phyloP scores from a whole-genome alignment of 2,797 vertebrate genomes.

The Tamandua tetradactyla region DNA sequence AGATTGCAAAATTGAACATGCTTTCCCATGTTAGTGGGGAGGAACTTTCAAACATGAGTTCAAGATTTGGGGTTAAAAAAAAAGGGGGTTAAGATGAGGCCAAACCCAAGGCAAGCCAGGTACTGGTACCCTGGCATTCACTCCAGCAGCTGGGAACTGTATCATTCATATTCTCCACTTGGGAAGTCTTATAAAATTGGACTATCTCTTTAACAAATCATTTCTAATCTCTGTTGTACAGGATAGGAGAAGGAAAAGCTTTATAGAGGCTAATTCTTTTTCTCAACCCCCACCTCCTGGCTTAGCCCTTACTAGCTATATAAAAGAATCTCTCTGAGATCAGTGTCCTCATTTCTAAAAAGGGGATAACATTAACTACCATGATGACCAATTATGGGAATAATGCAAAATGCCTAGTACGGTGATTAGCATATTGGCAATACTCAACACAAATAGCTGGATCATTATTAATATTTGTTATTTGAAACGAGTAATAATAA shows the following conservation, averaged over 20 bases:
- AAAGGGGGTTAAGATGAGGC: neutral
- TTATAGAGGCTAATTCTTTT: neutral
- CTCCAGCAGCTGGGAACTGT: neutral
- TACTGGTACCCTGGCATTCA: neutral
- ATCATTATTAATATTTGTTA: neutral
- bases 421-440: neutral
- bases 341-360: slow-evolving; percentile 24
- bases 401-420: neutral
- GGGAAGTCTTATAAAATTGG: neutral
- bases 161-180: neutral
- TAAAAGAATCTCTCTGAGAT: slow-evolving; percentile 11
- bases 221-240: neutral
- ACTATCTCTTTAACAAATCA: neutral
- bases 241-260: neutral
- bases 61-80: neutral
- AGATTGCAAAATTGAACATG: neutral
- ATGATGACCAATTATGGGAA: neutral
- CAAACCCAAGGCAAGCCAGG: neutral
- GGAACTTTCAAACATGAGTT: slow-evolving; percentile 20
- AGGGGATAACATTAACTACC: neutral
- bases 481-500: neutral
- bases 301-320: neutral
- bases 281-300: neutral
- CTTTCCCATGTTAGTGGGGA: neutral
- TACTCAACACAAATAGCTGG: neutral